phyloP scores from a whole-genome alignment of 2,113 vertebrate species.

The Tautogolabrus adspersus region DNA sequence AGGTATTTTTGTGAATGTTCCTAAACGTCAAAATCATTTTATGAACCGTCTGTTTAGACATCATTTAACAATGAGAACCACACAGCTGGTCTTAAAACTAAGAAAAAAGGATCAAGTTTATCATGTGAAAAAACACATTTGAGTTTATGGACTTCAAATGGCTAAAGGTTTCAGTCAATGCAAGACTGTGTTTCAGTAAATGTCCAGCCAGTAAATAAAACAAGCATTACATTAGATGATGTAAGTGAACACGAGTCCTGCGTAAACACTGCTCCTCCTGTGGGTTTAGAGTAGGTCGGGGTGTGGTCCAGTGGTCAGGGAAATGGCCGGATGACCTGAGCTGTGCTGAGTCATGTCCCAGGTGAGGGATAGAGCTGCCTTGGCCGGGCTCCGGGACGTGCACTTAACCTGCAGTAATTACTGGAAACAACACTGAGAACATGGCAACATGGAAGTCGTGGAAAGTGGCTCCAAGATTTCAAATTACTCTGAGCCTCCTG shows the following conservation, averaged over 20 bases:
- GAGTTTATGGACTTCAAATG: slow-evolving; percentile 3
- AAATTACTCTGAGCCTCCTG: slow-evolving; percentile 75
- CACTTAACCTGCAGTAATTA: slow-evolving; percentile 85
- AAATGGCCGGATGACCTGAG: slow-evolving; percentile 81
- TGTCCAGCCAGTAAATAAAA: slow-evolving; percentile 70
- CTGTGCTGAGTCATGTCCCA: slow-evolving; percentile 83
- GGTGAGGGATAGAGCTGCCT: slow-evolving; percentile 82
- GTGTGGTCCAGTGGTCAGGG: slow-evolving; percentile 80
- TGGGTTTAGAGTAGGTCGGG: slow-evolving; percentile 80
- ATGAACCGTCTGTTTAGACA: too few relatives aligned
- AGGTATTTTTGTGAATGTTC: too few relatives aligned
- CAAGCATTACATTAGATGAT: slow-evolving; percentile 75
- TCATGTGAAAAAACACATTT: not conserved
- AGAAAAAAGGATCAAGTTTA: not conserved
- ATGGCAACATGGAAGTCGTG: slow-evolving; percentile 77
- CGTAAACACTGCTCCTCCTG: slow-evolving; percentile 71
- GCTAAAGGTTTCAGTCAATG: slow-evolving; percentile 14
- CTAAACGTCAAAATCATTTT: too few relatives aligned
- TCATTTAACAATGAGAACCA: too few relatives aligned
- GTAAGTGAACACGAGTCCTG: slow-evolving; percentile 70
- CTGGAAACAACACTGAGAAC: slow-evolving; percentile 82
- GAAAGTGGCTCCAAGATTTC: slow-evolving; percentile 73
- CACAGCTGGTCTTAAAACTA: not conserved
- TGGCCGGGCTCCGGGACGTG: slow-evolving; percentile 76
- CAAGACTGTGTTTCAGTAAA: slow-evolving; percentile 24